Evolutionary conservation across 1,140 invertebrate genomes (phyloP), one percentile per base, ranked within the genome.

Genomic region (Drosophila aff.): DNA sequence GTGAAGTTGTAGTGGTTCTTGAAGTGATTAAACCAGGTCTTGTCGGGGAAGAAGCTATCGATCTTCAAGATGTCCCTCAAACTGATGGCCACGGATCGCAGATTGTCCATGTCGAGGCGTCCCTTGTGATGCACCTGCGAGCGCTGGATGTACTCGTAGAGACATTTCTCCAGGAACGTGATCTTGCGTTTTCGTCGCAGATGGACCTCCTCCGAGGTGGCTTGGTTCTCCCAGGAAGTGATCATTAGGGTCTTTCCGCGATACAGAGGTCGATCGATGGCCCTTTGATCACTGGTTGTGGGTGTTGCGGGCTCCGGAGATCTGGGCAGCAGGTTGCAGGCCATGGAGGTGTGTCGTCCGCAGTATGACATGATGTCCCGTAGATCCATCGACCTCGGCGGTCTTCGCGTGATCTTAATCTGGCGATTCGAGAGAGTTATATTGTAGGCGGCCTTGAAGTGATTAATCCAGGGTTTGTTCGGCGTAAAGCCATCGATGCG

Each of bases 361-460:
- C 91, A 92, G 36, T 83, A 92, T 7, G 91, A 81, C 91, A 92
- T 92, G 2, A 92, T 92, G 36, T 92, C 91, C 8, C 76, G 77
- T 10, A 92, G 44, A 18, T 92, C 84, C 68, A 92, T 31, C 0
- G 91, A 92, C 10, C 71, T 46, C 0, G 87, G 91, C 2, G 91
- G 91, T 16, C 73, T 81, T 3, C 91, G 82, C 1, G 82, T 89
- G 33, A 92, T 73, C 0, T 61, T 72, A 1, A 92, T 91, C 50
- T 92, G 84, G 0, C 87, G 84, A 66, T 92, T 91, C 36, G 91
- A 91, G 1, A 92, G 66, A 0, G 91, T 80, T 43, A 92, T 89
- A 26, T 87, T 90, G 44, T 86, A 92, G 15, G 69, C 81, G 1
- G 91, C 91, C 58, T 92, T 92, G 8, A 92, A 92, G 60, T 90